Percentiles rank a stretch among this genome's conserved stretches.
Conservation (phyloP, 1,140 invertebrate genomes). For the Adoxophyes honmai region DNA sequence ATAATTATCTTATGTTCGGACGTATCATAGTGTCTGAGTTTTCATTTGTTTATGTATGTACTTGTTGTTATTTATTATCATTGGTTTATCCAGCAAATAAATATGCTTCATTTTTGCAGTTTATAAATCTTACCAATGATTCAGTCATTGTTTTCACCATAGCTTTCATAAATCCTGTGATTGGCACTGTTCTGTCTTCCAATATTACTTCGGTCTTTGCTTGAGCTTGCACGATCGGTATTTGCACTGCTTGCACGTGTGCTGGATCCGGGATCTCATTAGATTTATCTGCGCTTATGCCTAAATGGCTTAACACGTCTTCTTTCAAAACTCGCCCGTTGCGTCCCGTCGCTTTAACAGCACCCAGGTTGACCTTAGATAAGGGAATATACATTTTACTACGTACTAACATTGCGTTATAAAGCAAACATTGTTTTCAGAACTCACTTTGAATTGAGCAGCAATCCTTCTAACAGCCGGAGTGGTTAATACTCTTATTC, state of each 20-base stretch:
- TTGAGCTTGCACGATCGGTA: constrained; percentile 33
- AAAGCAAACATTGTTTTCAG: no score
- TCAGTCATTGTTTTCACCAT: constrained; percentile 99
- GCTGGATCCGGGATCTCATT: constrained; percentile 49
- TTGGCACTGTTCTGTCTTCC: constrained; percentile 56
- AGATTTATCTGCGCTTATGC: constrained; percentile 71
- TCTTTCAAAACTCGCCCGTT: constrained; percentile 97
- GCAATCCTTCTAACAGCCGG: constrained; percentile 96
- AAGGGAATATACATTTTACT: constrained; percentile 9
- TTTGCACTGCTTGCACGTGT: constrained; percentile 30
- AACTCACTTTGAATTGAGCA: constrained; percentile 89
- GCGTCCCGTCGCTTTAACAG: constrained; percentile 91
- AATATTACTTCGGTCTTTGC: constrained; percentile 48
- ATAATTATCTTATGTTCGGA: background rate
- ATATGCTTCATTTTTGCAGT: no score
- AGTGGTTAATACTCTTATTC: constrained; percentile 88
- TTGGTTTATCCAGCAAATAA: no score
- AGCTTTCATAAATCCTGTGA: constrained; percentile 89
- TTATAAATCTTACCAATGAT: constrained; percentile 86
- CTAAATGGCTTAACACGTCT: constrained; percentile 90
- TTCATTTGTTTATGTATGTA: no score
- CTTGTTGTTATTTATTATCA: no score
- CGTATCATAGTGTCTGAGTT: no score
- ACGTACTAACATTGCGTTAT: no score
- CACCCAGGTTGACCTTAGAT: constrained; percentile 83